These are phyloP conservation scores for Enteromius trimaculatus DNA, from an alignment of 2,797 vertebrate genomes.

Conservation along the genomic window DNA sequence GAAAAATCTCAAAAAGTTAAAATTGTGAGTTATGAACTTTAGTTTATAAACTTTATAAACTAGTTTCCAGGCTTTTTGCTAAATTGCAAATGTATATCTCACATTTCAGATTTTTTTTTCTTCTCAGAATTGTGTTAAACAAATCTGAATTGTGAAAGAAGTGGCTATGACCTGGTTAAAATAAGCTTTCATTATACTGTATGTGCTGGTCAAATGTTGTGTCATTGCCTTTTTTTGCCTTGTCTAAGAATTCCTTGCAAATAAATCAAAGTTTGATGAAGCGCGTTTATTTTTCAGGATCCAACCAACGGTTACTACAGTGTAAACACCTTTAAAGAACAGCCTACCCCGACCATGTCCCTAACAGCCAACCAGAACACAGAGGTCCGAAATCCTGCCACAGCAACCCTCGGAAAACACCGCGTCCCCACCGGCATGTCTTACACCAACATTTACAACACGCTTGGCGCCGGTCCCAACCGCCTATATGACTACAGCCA, in stretches of 20 bases:
- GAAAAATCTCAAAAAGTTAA: background rate
- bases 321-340: slow-evolving; percentile 96
- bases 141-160: background rate
- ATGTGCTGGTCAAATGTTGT: background rate
- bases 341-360: slow-evolving; percentile 87
- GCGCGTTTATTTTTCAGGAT: slow-evolving; percentile 74
- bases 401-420: slow-evolving; percentile 84
- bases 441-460: slow-evolving; percentile 99
- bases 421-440: slow-evolving; percentile 97
- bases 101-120: background rate
- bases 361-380: slow-evolving; percentile 83
- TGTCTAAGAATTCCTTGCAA: background rate
- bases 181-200: background rate
- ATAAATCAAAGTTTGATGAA: background rate
- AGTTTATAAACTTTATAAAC: too few species aligned
- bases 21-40: background rate
- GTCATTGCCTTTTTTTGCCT: background rate
- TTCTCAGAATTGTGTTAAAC: background rate
- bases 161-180: background rate
- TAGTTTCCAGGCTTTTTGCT: background rate
- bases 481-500: slow-evolving; percentile 98
- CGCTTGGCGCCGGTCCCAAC: slow-evolving; percentile 90
- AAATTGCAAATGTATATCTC: background rate
- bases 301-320: slow-evolving; percentile 99
- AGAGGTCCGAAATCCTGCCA: slow-evolving; percentile 79